Evolutionary conservation across 1,140 invertebrate species (phyloP).

Genomic region (Drosophila kikkawai): DNA sequence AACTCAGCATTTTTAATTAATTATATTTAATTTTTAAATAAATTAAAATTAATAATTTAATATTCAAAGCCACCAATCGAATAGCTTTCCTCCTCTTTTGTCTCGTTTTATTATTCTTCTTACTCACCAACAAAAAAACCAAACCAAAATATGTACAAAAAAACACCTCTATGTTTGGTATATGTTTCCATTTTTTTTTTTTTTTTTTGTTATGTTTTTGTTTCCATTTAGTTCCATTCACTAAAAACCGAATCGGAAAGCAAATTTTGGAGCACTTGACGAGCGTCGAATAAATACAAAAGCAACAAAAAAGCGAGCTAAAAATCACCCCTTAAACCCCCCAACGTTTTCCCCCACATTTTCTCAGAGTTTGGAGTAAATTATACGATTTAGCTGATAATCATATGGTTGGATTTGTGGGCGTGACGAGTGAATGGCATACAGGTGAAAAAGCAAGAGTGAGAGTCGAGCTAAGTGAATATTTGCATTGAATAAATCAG

Average conservation of each 20-base stretch:
- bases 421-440: constrained; percentile 45
- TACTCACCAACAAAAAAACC: not conserved
- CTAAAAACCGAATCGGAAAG: constrained; percentile 41
- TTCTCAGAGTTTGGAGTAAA: constrained; percentile 14
- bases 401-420: constrained; percentile 36
- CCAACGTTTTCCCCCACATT: not conserved
- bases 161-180: constrained; percentile 21
- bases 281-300: not conserved
- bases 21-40: not conserved
- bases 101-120: constrained; percentile 14
- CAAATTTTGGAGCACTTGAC: constrained; percentile 37
- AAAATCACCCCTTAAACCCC: not conserved
- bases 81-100: not conserved
- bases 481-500: constrained; percentile 43
- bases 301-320: not conserved
- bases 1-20: too few species aligned
- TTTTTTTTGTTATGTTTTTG: constrained; percentile 8
- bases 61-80: not conserved
- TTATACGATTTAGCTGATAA: constrained; percentile 47
- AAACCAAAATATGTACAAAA: not conserved
- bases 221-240: constrained; percentile 49
- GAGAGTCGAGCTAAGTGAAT: constrained; percentile 39
- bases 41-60: not conserved
- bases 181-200: not conserved
- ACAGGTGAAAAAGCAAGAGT: constrained; percentile 32